A percentile compares a stretch with the other conserved stretches of the same genome.
Evolutionary conservation across 2,888 invertebrate genomes (phyloP).

Genomic region (Galerucella pusilla): DNA sequence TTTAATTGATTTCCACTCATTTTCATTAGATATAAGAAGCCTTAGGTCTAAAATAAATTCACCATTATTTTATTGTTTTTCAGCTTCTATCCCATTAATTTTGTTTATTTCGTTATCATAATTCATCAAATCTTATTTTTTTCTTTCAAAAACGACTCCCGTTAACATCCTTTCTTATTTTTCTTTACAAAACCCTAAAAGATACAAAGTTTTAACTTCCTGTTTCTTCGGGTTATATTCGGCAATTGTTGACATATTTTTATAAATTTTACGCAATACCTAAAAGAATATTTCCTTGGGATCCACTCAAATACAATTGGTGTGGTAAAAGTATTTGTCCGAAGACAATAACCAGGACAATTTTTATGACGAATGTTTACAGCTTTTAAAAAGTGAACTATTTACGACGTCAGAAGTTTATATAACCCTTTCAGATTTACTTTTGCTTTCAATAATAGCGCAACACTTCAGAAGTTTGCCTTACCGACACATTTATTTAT

Average conservation of each 20-base stretch:
- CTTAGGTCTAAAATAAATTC: no score
- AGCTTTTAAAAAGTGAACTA: slow-evolving; percentile 52
- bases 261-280: neutral
- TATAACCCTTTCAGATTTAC: slow-evolving; percentile 57
- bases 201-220: no score
- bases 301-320: slow-evolving; percentile 12
- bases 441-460: slow-evolving; percentile 53
- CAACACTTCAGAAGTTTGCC: slow-evolving; percentile 32
- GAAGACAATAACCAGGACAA: slow-evolving; percentile 13
- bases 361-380: slow-evolving; percentile 11
- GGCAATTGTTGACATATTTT: neutral
- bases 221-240: no score
- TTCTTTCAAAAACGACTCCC: no score
- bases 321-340: slow-evolving; percentile 13
- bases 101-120: no score
- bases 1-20: no score
- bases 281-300: neutral
- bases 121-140: no score
- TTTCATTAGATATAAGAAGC: no score
- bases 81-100: no score
- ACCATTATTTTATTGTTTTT: no score
- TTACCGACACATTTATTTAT: slow-evolving; percentile 44
- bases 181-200: no score
- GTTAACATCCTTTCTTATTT: no score
- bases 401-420: slow-evolving; percentile 57